Percentiles rank a stretch among this genome's conserved stretches.
These are phyloP conservation scores for Montipora foliosa DNA, from an alignment of 64 coral and sea anemone species.

Conservation along the genomic window DNA sequence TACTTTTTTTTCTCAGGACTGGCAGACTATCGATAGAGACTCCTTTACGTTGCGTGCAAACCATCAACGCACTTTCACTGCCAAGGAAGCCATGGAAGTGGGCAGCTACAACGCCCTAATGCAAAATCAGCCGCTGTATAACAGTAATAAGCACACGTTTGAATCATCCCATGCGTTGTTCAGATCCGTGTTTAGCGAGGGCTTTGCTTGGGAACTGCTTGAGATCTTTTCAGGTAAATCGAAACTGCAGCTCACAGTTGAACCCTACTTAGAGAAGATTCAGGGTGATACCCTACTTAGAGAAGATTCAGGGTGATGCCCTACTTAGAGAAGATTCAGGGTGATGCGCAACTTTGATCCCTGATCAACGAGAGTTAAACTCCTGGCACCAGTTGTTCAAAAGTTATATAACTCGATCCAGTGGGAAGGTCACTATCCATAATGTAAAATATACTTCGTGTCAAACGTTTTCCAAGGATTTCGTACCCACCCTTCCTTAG, in stretches of 20 bases:
- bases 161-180: slow-evolving; percentile 78
- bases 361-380: no score
- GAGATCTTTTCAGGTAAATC: slow-evolving; percentile 76
- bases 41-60: slow-evolving; percentile 68
- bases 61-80: slow-evolving; percentile 61
- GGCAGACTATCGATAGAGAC: slow-evolving; percentile 70
- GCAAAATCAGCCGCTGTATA: slow-evolving; percentile 76
- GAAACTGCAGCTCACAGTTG: neutral
- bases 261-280: no score
- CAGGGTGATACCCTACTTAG: no score
- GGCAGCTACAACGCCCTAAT: slow-evolving; percentile 74
- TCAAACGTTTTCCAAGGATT: no score
- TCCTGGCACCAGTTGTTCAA: no score
- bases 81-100: slow-evolving; percentile 16
- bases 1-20: slow-evolving; percentile 32
- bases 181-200: slow-evolving; percentile 71
- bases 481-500: no score
- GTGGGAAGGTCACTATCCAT: no score
- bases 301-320: no score
- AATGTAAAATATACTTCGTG: no score
- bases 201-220: slow-evolving; percentile 92
- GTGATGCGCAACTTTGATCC: no score
- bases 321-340: no score
- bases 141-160: slow-evolving; percentile 55
- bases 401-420: no score